Percentiles rank a stretch among this genome's conserved stretches.
Conservation (phyloP, 2,888 invertebrate species). For the Anthophora plumipes region DNA sequence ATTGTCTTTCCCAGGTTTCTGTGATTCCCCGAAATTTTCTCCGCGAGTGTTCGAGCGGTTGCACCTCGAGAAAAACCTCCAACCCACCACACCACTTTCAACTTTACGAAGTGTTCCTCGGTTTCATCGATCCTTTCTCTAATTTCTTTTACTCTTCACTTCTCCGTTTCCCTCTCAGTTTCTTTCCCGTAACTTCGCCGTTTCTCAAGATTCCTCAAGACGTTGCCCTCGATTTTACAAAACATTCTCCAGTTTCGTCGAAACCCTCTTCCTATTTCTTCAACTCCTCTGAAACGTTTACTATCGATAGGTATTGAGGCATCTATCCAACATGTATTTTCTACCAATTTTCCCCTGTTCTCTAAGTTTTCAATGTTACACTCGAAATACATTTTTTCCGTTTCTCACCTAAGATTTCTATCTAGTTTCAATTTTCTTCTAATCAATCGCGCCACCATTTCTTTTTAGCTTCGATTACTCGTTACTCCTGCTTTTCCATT, state of each 20-base stretch:
- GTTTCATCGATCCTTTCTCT: neutral
- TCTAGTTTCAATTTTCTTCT: too few relatives aligned
- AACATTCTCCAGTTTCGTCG: neutral
- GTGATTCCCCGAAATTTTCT: neutral
- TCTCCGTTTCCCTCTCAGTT: neutral
- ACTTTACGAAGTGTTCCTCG: constrained; percentile 5
- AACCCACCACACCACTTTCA: neutral
- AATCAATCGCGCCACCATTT: too few relatives aligned
- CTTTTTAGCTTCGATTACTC: too few relatives aligned
- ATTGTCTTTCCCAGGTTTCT: neutral
- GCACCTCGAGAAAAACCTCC: neutral
- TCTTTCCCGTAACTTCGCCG: neutral
- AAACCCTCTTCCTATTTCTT: neutral
- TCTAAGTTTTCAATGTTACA: too few relatives aligned
- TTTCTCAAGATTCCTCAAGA: neutral
- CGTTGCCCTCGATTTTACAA: neutral
- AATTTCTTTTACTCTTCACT: too few relatives aligned
- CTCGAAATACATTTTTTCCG: too few relatives aligned
- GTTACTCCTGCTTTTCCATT: neutral
- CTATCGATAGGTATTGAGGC: too few relatives aligned
- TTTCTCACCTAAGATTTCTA: too few relatives aligned
- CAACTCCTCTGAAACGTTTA: neutral
- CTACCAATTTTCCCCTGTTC: neutral
- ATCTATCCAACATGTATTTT: too few relatives aligned
- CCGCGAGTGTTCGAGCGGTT: neutral